Conservation (phyloP, 2,888 invertebrate species). For the Hanleya hanleyi region DNA sequence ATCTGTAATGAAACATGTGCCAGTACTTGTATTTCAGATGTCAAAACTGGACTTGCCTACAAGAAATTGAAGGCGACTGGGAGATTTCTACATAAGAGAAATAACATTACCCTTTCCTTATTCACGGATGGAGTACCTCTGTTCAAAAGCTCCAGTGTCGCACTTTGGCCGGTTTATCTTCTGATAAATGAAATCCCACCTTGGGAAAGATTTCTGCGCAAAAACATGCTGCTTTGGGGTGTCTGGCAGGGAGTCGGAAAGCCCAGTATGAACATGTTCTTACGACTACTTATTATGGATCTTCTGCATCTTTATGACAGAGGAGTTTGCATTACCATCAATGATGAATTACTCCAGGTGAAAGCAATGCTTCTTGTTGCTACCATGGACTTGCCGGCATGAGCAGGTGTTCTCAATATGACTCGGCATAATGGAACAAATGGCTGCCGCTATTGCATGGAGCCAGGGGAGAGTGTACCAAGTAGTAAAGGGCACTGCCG, state of each 20-base stretch:
- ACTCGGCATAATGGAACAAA: slow-evolving; percentile 37
- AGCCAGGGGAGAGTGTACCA: slow-evolving; percentile 18
- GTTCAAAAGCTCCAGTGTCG: slow-evolving; percentile 32
- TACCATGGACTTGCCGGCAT: slow-evolving; percentile 40
- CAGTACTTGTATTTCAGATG: not conserved
- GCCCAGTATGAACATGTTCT: slow-evolving; percentile 34
- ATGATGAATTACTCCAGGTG: slow-evolving; percentile 8
- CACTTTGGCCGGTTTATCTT: slow-evolving; percentile 34
- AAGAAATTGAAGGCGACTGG: slow-evolving; percentile 22
- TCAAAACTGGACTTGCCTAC: slow-evolving; percentile 12
- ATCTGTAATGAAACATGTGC: no score
- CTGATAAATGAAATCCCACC: slow-evolving; percentile 32
- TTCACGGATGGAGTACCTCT: no score
- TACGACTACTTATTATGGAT: slow-evolving; percentile 33
- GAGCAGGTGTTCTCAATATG: slow-evolving; percentile 33
- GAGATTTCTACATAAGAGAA: slow-evolving; percentile 28
- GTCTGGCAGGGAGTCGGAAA: slow-evolving; percentile 34
- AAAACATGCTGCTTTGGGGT: slow-evolving; percentile 31
- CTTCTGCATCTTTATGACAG: slow-evolving; percentile 13
- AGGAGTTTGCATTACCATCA: slow-evolving; percentile 11
- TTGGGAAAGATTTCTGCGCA: slow-evolving; percentile 20
- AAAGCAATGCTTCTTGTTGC: slow-evolving; percentile 28
- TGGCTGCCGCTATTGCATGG: slow-evolving; percentile 34
- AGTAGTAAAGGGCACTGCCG: slow-evolving; percentile 35
- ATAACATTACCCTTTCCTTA: slow-evolving; percentile 4